Evolutionary conservation across 2,888 invertebrate genomes (phyloP).

Genomic region (Arge pagana): DNA sequence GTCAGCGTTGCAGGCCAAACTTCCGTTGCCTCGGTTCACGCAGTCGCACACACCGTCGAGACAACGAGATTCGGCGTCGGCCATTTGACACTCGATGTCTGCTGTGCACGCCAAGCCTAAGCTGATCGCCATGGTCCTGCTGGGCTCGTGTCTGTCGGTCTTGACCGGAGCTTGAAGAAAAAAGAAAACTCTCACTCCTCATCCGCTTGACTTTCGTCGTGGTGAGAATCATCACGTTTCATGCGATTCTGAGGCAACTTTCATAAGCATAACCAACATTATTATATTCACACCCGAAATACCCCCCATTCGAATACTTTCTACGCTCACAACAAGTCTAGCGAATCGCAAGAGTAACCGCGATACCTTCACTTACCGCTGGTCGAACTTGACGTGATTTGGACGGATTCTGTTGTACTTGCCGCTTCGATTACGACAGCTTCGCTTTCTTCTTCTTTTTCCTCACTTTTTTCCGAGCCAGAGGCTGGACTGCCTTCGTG

Average conservation of each 20-base stretch:
- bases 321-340: neutral
- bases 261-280: no score
- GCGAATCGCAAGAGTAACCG: neutral
- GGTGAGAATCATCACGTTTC: neutral
- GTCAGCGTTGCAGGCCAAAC: slow-evolving; percentile 68
- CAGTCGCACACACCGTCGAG: slow-evolving; percentile 80
- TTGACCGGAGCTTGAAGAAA: slow-evolving; percentile 42
- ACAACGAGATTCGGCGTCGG: slow-evolving; percentile 80
- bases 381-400: slow-evolving; percentile 36
- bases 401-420: slow-evolving; percentile 35
- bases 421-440: slow-evolving; percentile 12
- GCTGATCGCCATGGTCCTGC: slow-evolving; percentile 63
- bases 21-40: slow-evolving; percentile 62
- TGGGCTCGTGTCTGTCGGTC: slow-evolving; percentile 50
- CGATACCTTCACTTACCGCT: slow-evolving; percentile 24
- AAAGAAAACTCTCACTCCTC: slow-evolving; percentile 4
- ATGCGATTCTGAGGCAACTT: no score
- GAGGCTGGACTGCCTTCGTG: no score
- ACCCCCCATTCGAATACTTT: no score
- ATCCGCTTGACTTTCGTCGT: neutral
- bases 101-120: slow-evolving; percentile 77
- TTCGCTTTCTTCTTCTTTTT: no score
- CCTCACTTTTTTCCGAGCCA: no score
- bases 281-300: no score
- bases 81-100: slow-evolving; percentile 78